A percentile compares a stretch with the other conserved stretches of the same genome.
Evolutionary conservation across 2,797 vertebrate genomes (phyloP).

Genomic region (Mormyrops attenuatus): DNA sequence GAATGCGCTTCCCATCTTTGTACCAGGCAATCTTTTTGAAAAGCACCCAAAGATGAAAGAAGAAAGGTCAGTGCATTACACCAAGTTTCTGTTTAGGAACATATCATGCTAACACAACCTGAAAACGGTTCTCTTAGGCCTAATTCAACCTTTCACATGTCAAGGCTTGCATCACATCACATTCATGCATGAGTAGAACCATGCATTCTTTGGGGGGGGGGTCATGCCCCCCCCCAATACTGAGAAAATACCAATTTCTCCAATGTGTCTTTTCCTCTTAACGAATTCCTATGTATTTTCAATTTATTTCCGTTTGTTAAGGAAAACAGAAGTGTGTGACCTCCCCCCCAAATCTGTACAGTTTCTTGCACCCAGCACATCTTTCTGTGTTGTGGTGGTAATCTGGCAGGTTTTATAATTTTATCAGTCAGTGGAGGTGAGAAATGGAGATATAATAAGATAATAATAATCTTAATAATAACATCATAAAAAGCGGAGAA

Average conservation of each 20-base stretch:
- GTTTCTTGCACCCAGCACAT: background rate
- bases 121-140: background rate
- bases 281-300: background rate
- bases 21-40: conserved; percentile 83
- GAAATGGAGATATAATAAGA: background rate
- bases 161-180: too few species aligned
- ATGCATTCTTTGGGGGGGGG: too few species aligned
- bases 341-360: background rate
- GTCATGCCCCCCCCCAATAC: background rate
- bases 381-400: background rate
- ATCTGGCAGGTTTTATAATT: background rate
- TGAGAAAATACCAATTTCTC: background rate
- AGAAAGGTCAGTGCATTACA: background rate
- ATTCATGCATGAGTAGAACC: too few species aligned
- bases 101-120: background rate
- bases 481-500: background rate
- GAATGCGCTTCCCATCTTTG: conserved; percentile 91
- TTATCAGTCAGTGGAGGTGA: background rate
- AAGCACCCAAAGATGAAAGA: background rate
- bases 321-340: background rate
- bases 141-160: too few species aligned
- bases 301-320: background rate
- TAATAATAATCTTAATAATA: background rate
- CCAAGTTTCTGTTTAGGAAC: background rate
- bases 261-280: background rate